A percentile compares a stretch with the other conserved stretches of the same genome.
Conservation (phyloP, 2,888 invertebrate species). For the Timema cristinae region DNA sequence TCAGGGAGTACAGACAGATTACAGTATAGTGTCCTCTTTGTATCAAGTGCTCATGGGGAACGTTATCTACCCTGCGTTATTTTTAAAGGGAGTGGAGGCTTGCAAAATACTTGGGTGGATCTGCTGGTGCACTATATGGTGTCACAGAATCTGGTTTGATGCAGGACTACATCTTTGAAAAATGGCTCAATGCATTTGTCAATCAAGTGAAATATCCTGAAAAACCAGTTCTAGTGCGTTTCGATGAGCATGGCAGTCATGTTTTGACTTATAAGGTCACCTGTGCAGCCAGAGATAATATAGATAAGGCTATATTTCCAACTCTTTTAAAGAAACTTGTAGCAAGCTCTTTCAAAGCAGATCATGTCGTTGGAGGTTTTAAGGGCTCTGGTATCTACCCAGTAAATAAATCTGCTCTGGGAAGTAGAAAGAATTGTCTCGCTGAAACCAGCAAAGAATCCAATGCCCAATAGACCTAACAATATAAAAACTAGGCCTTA, state of each 20-base stretch:
- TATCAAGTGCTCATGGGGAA: constrained; percentile 8
- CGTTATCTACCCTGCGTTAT: not conserved
- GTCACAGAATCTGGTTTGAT: constrained; percentile 14
- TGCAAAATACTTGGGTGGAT: constrained; percentile 8
- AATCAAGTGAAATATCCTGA: not conserved
- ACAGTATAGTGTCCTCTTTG: constrained; percentile 10
- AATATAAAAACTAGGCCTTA: too few species aligned
- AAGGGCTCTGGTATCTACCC: too few species aligned
- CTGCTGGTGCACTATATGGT: not conserved
- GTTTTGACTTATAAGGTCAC: constrained; percentile 6
- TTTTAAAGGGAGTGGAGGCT: constrained; percentile 8
- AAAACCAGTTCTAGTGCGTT: not conserved
- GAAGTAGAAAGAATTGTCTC: too few species aligned
- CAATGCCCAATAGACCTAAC: too few species aligned
- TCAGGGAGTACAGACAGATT: not conserved
- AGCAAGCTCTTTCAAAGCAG: too few species aligned
- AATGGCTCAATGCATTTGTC: constrained; percentile 8
- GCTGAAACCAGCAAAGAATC: too few species aligned
- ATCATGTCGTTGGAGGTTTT: too few species aligned
- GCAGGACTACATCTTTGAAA: constrained; percentile 11
- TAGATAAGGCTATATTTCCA: too few species aligned
- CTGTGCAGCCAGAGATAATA: not conserved
- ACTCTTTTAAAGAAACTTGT: too few species aligned
- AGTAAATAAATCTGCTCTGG: too few species aligned
- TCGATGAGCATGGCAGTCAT: constrained; percentile 13